A percentile compares a stretch with the other conserved stretches of the same genome.
phyloP scores from a whole-genome alignment of 2,113 vertebrate species.

The Zapornia atra region DNA sequence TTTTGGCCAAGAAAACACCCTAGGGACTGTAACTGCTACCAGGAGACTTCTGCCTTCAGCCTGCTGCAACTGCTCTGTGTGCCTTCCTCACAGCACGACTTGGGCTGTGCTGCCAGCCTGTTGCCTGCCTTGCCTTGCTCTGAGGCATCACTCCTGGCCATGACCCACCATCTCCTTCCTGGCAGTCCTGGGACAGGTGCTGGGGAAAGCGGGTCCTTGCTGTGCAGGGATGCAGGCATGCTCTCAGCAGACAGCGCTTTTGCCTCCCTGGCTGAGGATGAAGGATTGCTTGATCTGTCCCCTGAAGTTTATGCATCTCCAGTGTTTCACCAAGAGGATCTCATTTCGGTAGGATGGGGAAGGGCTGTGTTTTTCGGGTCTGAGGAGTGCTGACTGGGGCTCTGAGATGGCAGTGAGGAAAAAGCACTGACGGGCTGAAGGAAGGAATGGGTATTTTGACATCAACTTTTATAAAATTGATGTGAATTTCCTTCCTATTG shows the following conservation, averaged over 20 bases:
- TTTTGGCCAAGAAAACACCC: neutral
- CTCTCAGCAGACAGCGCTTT: neutral
- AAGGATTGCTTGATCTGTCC: neutral
- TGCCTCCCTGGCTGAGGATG: neutral
- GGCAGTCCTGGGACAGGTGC: neutral
- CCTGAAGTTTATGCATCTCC: neutral
- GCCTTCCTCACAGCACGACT: neutral
- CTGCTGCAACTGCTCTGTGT: neutral
- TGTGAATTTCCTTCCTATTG: neutral
- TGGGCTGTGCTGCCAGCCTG: fast-evolving
- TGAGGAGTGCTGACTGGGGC: neutral
- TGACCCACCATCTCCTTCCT: neutral
- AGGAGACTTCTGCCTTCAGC: neutral
- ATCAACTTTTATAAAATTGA: fast-evolving
- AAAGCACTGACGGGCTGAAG: neutral
- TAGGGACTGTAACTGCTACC: neutral
- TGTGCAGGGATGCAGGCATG: neutral
- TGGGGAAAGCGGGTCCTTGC: neutral
- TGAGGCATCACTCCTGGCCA: neutral
- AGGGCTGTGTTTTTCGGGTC: neutral
- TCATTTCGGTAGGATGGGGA: neutral
- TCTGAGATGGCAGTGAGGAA: neutral
- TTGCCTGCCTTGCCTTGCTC: neutral
- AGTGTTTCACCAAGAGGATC: neutral
- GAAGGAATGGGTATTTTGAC: neutral